phyloP scores from a whole-genome alignment of 2,797 vertebrate species.

The Sitta carolinensis region DNA sequence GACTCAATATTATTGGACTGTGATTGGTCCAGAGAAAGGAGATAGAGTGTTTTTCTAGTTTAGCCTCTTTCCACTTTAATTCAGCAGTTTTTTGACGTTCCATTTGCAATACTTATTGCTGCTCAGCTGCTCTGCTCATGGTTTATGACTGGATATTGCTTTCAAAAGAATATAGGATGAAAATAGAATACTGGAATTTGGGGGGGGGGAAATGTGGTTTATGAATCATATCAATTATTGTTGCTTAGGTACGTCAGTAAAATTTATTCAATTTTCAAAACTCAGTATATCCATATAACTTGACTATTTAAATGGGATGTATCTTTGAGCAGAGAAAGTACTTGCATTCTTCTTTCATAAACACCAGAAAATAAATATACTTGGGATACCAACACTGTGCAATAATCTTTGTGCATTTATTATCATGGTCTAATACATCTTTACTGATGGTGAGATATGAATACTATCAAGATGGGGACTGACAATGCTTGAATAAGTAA shows the following conservation, averaged over 20 bases:
- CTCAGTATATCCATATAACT: neutral
- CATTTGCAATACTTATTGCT: constrained; percentile 42
- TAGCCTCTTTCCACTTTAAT: constrained; percentile 37
- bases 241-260: neutral
- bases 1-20: neutral
- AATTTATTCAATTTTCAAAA: neutral
- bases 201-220: neutral
- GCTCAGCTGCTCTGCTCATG: constrained; percentile 8
- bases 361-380: neutral
- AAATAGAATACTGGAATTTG: constrained; percentile 24
- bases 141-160: constrained; percentile 46
- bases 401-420: neutral
- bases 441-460: neutral
- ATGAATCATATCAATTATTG: neutral
- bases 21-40: neutral
- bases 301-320: neutral
- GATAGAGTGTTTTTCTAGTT: neutral
- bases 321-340: neutral
- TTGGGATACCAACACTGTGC: neutral
- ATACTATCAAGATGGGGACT: neutral
- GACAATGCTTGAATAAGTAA: neutral
- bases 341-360: neutral
- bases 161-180: constrained; percentile 11
- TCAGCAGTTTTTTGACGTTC: constrained; percentile 39
- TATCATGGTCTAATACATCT: neutral